A percentile compares a stretch with the other conserved stretches of the same genome.
phyloP scores from a whole-genome alignment of 1,140 invertebrate species.

The Trialeurodes vaporariorum region DNA sequence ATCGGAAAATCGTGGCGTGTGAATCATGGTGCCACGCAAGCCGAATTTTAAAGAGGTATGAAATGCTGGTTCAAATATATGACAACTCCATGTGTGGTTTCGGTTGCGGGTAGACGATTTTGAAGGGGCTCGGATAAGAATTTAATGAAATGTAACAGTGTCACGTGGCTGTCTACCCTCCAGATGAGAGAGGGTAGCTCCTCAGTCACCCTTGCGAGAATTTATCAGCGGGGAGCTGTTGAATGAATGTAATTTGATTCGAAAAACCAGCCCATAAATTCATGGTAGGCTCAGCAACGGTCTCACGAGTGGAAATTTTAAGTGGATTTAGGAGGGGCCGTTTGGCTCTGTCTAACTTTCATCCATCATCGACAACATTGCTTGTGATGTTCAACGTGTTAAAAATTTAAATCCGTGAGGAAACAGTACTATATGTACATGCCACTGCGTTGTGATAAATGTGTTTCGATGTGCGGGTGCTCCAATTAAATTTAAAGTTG shows the following conservation, averaged over 20 bases:
- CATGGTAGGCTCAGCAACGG: neutral
- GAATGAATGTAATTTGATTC: neutral
- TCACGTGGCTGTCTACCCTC: neutral
- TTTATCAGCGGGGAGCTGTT: too few species aligned
- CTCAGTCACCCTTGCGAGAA: too few species aligned
- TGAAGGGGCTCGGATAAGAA: neutral
- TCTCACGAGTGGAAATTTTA: neutral
- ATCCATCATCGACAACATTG: neutral
- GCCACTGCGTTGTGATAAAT: neutral
- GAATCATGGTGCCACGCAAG: neutral
- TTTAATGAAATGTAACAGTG: conserved; percentile 1
- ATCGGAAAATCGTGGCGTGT: neutral
- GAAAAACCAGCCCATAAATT: neutral
- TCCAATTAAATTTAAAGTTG: neutral
- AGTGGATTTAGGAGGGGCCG: neutral
- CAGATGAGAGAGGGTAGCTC: too few species aligned
- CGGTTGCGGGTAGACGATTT: neutral
- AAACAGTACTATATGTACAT: too few species aligned
- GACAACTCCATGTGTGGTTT: too few species aligned
- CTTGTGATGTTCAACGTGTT: neutral
- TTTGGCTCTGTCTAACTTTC: too few species aligned
- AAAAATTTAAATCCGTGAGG: neutral
- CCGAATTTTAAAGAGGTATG: neutral
- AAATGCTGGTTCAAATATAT: neutral
- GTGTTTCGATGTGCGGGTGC: neutral